Evolutionary conservation across 2,888 invertebrate species (phyloP), one percentile per base, ranked within the genome.

Genomic region (Acanthoscelides obtectus): DNA sequence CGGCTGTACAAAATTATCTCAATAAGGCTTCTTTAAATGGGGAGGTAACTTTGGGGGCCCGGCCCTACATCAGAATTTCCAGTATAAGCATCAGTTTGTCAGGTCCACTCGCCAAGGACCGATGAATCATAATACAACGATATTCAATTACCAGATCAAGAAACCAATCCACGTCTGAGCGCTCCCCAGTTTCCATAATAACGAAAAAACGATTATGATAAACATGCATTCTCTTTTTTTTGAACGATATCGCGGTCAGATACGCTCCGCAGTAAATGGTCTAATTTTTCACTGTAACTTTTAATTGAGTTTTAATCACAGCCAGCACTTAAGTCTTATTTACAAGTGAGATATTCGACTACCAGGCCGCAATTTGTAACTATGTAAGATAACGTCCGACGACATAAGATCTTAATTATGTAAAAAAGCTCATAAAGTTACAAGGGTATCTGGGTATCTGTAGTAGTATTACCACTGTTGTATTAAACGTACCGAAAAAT

Each of bases 251-350:
- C 45, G 1, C 45, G 45, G 45, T 45, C 45, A 45, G 45, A 45
- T 45, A 22, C 69, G 45, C 63, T 27, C 22, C 22, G 45, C 67
- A 0, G 67, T 65, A 67, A 70, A 76, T 75, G 75, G 75, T 70
- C 70, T 69, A 71, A 76, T 77, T 76, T 76, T 73, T 77, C 77
- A 77, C 75, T 70, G 65, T 68, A 66, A 27, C 66, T 70, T 67
- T 72, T 73, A 73, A 73, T 72, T 73, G 71, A 69, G 66, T 73
- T 69, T 73, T 73, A 73, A 73, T 73, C 73, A 73, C 70, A 20
- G 22, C 12, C 68, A 73, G 73, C 73, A 73, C 73, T 73, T 72
- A 71, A 72, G 72, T 69, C 65, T 67, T 63, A 65, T 69, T 69
- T 72, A 63, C 20, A 22, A 25, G 67, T 69, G 20, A 72, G 72